Evolutionary conservation across 2,113 vertebrate genomes (phyloP), one percentile per base, ranked within the genome.

Genomic region (Procavia capensis): DNA sequence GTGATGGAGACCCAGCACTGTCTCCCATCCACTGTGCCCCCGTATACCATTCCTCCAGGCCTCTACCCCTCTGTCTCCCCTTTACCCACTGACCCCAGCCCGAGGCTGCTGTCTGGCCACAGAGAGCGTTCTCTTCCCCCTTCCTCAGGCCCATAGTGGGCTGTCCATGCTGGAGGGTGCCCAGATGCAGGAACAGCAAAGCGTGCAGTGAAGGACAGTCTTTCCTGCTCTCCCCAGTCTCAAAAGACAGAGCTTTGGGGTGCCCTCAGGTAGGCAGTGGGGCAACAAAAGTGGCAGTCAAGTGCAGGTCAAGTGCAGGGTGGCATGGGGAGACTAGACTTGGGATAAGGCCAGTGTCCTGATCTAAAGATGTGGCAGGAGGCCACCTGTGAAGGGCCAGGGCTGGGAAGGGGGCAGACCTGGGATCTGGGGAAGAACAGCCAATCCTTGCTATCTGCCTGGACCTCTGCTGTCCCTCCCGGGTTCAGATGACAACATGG

Each of bases 181-280:
- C 5, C 36, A 9, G 1, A 34, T n/a, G 64, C 64, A 68, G 31
- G 31, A n/a, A 25, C 34, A n/a, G 34, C 64, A 34, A n/a, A 34
- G 3, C n/a, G 64, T 20, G 24, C 19, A 11, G 64, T 13, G 19
- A 59, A 34, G 64, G 64, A 13, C 64, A 34, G 64, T 7, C 61
- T 78, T 57, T 57, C 72, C 91, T 19, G 5, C 31, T 47, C 59
- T 24, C 22, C 27, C 14, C 6, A 39, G 76, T 78, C 43, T 64
- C 17, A 83, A 63, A 31, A 81, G 5, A 63, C 61, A 54, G 17
- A 22, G 64, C 14, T 22, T 70, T 9, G 20, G 24, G 80, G n/a
- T 0, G 43, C 8, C 36, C 57, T 36, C 34, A n/a, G 39, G 22
- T 24, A 34, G n/a, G 0, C n/a, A 19, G 3, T n/a, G 24, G 54